These are phyloP conservation scores for Hoplostethus mediterraneus DNA, from an alignment of 2,797 vertebrate species.

Conservation along the genomic window DNA sequence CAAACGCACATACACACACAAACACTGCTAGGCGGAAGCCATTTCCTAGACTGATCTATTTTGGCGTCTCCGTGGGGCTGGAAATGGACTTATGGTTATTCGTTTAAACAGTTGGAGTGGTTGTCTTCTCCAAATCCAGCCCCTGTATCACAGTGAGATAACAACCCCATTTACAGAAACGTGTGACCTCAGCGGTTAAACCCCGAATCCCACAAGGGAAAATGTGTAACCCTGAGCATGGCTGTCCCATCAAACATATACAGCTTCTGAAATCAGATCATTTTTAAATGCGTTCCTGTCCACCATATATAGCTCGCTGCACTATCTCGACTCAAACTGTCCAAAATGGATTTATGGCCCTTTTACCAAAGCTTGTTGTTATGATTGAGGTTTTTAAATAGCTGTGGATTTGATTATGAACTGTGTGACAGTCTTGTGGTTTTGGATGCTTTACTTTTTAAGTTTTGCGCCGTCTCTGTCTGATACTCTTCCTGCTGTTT, in stretches of 20 bases:
- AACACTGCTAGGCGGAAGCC: conserved; percentile 49
- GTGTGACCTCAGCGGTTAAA: conserved; percentile 50
- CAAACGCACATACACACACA: conserved; percentile 1
- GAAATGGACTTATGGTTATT: conserved; percentile 71
- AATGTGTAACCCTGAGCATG: conserved; percentile 25
- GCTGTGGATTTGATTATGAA: conserved; percentile 41
- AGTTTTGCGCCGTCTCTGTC: not conserved
- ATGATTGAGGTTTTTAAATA: conserved; percentile 35
- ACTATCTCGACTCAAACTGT: conserved; percentile 6
- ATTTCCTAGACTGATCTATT: conserved; percentile 71
- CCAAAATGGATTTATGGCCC: conserved; percentile 19
- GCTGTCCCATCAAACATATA: conserved; percentile 29
- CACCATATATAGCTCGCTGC: conserved; percentile 21
- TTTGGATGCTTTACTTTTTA: conserved; percentile 10
- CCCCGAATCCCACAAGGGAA: conserved; percentile 39
- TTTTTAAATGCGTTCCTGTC: conserved; percentile 26
- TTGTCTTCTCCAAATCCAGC: conserved; percentile 55
- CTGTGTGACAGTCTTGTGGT: conserved; percentile 8
- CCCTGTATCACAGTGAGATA: conserved; percentile 60
- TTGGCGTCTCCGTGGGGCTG: conserved; percentile 55
- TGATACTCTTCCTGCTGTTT: not conserved
- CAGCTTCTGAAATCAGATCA: conserved; percentile 4
- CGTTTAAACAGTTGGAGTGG: conserved; percentile 57
- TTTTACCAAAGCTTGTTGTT: conserved; percentile 34
- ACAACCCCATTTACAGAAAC: conserved; percentile 58